phyloP scores from a whole-genome alignment of 2,888 invertebrate genomes.

The Parnassius mnemosyne region DNA sequence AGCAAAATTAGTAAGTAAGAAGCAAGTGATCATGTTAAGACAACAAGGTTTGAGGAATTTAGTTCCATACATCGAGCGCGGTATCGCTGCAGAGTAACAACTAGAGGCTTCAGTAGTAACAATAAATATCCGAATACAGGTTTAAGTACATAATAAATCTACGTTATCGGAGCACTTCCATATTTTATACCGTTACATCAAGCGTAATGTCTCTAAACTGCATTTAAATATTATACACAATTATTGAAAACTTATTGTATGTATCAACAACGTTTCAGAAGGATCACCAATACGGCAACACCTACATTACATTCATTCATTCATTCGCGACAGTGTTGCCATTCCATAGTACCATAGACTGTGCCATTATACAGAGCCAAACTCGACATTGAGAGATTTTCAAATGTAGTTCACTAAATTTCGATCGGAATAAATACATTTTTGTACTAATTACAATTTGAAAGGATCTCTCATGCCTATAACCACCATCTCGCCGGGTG shows the following conservation, averaged over 20 bases:
- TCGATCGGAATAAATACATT: conserved; percentile 6
- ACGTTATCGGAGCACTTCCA: conserved; percentile 63
- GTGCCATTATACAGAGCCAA: not conserved
- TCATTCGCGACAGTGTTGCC: conserved; percentile 19
- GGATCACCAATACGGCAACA: conserved; percentile 44
- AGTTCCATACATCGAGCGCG: conserved; percentile 15
- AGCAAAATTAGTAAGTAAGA: no score
- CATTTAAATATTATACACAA: conserved; percentile 46
- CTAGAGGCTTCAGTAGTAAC: conserved; percentile 36
- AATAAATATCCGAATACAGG: conserved; percentile 57
- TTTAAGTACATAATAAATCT: conserved; percentile 69
- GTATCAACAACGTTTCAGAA: conserved; percentile 43
- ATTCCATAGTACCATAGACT: conserved; percentile 18
- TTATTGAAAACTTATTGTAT: conserved; percentile 47
- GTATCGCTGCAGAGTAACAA: conserved; percentile 24
- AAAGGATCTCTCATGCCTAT: not conserved
- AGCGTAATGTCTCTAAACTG: conserved; percentile 41
- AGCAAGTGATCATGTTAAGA: no score
- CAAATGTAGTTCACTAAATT: not conserved
- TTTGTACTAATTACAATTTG: conserved; percentile 7
- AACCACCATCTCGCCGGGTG: not conserved
- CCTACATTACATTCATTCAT: conserved; percentile 1
- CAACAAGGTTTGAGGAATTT: no score
- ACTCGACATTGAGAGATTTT: conserved; percentile 3
- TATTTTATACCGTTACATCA: conserved; percentile 43